These are phyloP conservation scores for Catocala nupta DNA, from an alignment of 2,888 invertebrate genomes.

Conservation along the genomic window DNA sequence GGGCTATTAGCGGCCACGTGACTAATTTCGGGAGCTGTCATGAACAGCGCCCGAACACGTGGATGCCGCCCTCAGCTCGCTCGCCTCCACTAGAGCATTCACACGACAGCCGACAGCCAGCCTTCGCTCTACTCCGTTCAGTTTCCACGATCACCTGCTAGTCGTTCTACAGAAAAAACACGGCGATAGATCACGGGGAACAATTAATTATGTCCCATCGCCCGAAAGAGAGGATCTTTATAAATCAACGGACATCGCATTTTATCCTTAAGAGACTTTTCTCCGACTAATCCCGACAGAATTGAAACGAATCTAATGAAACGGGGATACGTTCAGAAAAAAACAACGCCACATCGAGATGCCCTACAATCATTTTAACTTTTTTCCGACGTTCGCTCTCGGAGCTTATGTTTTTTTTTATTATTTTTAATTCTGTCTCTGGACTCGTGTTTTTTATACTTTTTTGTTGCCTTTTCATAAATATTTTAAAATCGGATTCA, in stretches of 20 bases:
- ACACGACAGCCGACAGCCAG: slow-evolving; percentile 31
- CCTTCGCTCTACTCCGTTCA: slow-evolving; percentile 42
- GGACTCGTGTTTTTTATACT: slow-evolving; percentile 67
- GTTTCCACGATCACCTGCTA: slow-evolving; percentile 60
- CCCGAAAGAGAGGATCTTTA: slow-evolving; percentile 74
- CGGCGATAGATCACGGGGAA: slow-evolving; percentile 67
- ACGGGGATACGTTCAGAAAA: slow-evolving; percentile 74
- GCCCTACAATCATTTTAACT: slow-evolving; percentile 85
- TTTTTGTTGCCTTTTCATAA: slow-evolving; percentile 84
- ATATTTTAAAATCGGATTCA: slow-evolving; percentile 87
- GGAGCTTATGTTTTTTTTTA: slow-evolving; percentile 71
- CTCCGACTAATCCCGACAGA: slow-evolving; percentile 83
- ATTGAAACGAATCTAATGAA: slow-evolving; percentile 86
- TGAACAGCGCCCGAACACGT: slow-evolving; percentile 75
- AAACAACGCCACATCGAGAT: slow-evolving; percentile 75
- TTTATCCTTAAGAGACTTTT: slow-evolving; percentile 82
- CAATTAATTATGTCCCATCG: slow-evolving; percentile 80
- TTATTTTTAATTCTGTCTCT: slow-evolving; percentile 83
- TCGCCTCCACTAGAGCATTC: slow-evolving; percentile 38
- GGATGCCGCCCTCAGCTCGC: slow-evolving; percentile 50
- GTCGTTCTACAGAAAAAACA: slow-evolving; percentile 52
- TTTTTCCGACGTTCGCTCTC: slow-evolving; percentile 82
- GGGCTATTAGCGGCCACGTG: slow-evolving; percentile 85
- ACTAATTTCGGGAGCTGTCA: slow-evolving; percentile 86
- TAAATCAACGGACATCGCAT: slow-evolving; percentile 83